These are phyloP conservation scores for Cyclargus thomasi DNA, from an alignment of 1,140 invertebrate species.

Conservation along the genomic window DNA sequence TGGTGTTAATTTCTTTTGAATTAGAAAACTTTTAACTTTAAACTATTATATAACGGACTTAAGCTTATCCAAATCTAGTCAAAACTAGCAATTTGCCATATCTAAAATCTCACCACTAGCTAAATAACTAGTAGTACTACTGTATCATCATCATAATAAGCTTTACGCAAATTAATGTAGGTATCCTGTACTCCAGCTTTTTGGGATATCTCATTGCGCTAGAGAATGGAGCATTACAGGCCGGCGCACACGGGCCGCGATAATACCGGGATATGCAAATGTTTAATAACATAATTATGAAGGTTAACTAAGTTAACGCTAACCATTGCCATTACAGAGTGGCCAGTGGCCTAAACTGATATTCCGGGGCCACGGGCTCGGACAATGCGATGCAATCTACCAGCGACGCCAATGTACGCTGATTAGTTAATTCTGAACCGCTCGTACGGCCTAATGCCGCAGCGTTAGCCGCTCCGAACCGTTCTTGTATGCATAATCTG, in stretches of 20 bases:
- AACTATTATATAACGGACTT: too few relatives aligned
- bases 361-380: constrained; percentile 65
- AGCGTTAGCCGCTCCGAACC: constrained; percentile 53
- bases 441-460: constrained; percentile 63
- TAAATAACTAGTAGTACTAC: background rate
- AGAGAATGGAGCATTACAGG: background rate
- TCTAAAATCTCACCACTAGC: background rate
- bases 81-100: too few relatives aligned
- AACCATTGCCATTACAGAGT: constrained; percentile 62
- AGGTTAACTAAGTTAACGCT: constrained; percentile 56
- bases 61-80: too few relatives aligned
- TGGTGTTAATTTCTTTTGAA: too few relatives aligned
- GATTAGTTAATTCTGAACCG: constrained; percentile 71
- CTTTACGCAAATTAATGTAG: background rate
- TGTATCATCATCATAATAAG: background rate
- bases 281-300: constrained; percentile 44
- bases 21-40: too few relatives aligned
- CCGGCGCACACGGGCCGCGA: constrained; percentile 6
- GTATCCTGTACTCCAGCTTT: background rate
- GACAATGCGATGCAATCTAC: constrained; percentile 69
- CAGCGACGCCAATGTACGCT: constrained; percentile 65
- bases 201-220: background rate
- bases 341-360: constrained; percentile 70
- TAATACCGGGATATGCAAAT: constrained; percentile 37
- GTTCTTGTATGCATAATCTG: constrained; percentile 73